Conservation (phyloP, 2,888 invertebrate species). For the Drosophila pseudotalamancana region DNA sequence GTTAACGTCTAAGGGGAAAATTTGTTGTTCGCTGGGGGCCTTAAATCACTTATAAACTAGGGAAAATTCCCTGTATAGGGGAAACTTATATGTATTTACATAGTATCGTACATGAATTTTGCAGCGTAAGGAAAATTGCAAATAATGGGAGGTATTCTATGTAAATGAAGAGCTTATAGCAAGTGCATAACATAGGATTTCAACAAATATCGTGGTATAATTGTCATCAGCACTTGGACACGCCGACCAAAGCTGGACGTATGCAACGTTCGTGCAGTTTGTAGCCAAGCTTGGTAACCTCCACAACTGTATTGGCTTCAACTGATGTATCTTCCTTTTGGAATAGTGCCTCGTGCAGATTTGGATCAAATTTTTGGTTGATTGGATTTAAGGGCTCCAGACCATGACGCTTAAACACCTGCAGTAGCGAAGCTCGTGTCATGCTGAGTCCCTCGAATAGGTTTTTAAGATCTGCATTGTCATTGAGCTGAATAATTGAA, state of each 20-base stretch:
- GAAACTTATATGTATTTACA: conserved; percentile 45
- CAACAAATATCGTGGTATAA: not conserved
- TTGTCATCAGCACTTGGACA: conserved; percentile 87
- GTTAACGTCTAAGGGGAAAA: conserved; percentile 34
- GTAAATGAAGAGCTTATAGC: conserved; percentile 27
- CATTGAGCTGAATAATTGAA: conserved; percentile 12
- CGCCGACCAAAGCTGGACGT: conserved; percentile 98
- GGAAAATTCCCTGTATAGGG: conserved; percentile 19
- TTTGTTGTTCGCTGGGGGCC: conserved; percentile 24
- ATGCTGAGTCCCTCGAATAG: conserved; percentile 95
- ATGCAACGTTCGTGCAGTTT: conserved; percentile 96
- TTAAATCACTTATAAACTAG: conserved; percentile 35
- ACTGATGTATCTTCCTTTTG: conserved; percentile 94
- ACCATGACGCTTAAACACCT: conserved; percentile 96
- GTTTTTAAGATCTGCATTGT: conserved; percentile 86
- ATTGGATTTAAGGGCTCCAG: conserved; percentile 93
- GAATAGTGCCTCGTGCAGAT: conserved; percentile 97
- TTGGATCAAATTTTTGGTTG: conserved; percentile 98
- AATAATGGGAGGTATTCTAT: conserved; percentile 44
- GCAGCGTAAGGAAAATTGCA: conserved; percentile 63
- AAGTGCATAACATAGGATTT: not conserved
- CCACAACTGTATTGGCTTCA: conserved; percentile 93
- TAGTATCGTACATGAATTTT: conserved; percentile 62
- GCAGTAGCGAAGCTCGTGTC: conserved; percentile 93
- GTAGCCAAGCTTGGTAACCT: conserved; percentile 98